Base-by-base conservation (phyloP, 2,888 invertebrate genomes). In the Noctua pronuba region DNA sequence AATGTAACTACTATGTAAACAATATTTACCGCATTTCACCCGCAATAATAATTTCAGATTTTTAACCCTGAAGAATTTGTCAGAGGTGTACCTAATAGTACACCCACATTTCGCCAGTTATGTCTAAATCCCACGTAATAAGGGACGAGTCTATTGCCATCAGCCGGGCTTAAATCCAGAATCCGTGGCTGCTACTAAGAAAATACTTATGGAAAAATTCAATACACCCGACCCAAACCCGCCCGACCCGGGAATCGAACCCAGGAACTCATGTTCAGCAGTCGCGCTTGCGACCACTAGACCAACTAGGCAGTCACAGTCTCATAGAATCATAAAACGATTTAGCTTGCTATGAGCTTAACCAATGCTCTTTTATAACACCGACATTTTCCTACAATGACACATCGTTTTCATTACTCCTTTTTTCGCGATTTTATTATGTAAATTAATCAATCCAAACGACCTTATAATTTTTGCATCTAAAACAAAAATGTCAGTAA, bases 401-500 rank as follows among this genome's bases (percentile, higher is more conserved):
- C n/a, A 62, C 18, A 28, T 18, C 18, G 46, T 35, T 46, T 31
- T 46, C 21, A 46, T 2, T 55, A 46, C 31, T 6, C 10, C 24
- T 11, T n/a, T n/a, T 28, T 28, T 18, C 10, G 18, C 2, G 10
- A 49, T 49, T 38, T 31, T 41, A 72, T 24, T 44, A 79, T 28
- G 28, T 58, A 79, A 79, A 73, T 73, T 28, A 60, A 18, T n/a
- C 0, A 10, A 66, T 58, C 71, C 73, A 60, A 85, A 70, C 38
- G 73, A 77, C 77, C 35, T 82, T 83, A 81, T 75, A 68, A 83
- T 85, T 85, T 88, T 80, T 77, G 21, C 60, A 68, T 69, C 69
- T 73, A 65, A 82, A 91, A 91, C 93, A 93, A 94, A 95, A 96
- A 95, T 94, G 93, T 76, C 92, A 91, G 94, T 91, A 93, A 96